Conservation (phyloP, 2,797 vertebrate genomes). For the Acanthornis magna region DNA sequence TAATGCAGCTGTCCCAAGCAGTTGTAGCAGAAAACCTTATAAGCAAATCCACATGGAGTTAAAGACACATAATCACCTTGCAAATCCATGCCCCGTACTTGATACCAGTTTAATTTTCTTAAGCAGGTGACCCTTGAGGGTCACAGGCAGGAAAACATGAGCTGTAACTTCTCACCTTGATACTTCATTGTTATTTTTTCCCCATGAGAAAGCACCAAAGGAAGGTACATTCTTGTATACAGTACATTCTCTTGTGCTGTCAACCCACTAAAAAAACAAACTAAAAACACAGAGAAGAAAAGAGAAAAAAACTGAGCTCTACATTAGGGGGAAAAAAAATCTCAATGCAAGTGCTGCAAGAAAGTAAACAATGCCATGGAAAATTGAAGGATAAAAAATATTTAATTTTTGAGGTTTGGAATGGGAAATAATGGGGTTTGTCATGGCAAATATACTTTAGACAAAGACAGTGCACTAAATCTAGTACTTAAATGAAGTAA, state of each 20-base stretch:
- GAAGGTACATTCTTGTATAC: background rate
- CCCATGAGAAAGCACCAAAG: background rate
- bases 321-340: rapidly evolving
- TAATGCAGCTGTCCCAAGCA: slow-evolving; percentile 29
- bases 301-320: background rate
- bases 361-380: background rate
- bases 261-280: background rate
- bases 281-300: background rate
- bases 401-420: background rate
- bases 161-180: background rate
- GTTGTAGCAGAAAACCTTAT: slow-evolving; percentile 5
- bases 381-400: background rate
- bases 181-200: background rate
- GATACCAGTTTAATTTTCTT: slow-evolving; percentile 27
- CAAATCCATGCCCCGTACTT: slow-evolving; percentile 1
- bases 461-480: background rate
- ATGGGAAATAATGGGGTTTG: background rate
- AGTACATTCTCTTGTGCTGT: background rate
- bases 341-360: background rate
- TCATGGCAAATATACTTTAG: background rate
- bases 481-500: background rate
- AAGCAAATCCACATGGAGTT: background rate
- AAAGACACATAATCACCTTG: slow-evolving; percentile 7
- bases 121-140: background rate
- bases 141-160: background rate